A percentile compares a stretch with the other conserved stretches of the same genome.
phyloP scores from a whole-genome alignment of 2,888 invertebrate genomes.

The Tipula helvola region DNA sequence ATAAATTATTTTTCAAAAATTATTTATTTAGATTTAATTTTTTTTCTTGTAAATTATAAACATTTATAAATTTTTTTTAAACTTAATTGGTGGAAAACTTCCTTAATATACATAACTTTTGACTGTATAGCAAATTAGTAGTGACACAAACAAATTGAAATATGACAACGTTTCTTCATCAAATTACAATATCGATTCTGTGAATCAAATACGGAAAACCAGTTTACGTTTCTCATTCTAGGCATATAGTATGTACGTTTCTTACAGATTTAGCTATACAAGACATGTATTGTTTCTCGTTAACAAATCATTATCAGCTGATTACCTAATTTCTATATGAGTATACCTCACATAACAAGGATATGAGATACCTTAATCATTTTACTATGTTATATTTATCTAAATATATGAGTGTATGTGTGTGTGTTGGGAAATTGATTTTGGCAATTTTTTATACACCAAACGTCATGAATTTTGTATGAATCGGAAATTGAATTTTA shows the following conservation, averaged over 20 bases:
- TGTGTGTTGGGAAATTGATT: neutral
- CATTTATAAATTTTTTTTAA: neutral
- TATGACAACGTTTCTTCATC: neutral
- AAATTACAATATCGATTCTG: neutral
- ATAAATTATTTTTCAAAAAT: neutral
- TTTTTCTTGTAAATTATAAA: neutral
- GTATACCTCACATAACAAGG: neutral
- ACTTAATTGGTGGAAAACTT: neutral
- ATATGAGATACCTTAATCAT: neutral
- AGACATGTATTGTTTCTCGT: neutral
- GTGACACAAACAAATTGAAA: neutral
- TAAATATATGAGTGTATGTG: neutral
- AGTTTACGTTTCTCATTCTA: neutral
- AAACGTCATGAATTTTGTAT: neutral
- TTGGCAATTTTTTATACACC: neutral
- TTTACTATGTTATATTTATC: neutral
- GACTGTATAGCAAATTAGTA: neutral
- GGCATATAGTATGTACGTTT: neutral
- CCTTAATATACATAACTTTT: neutral
- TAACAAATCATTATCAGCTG: neutral
- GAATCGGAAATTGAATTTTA: neutral
- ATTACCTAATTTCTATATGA: neutral
- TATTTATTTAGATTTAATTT: neutral
- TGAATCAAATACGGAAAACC: neutral
- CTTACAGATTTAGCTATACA: neutral